Conservation (phyloP, 2,113 vertebrate species). For the Setophaga coronata region DNA sequence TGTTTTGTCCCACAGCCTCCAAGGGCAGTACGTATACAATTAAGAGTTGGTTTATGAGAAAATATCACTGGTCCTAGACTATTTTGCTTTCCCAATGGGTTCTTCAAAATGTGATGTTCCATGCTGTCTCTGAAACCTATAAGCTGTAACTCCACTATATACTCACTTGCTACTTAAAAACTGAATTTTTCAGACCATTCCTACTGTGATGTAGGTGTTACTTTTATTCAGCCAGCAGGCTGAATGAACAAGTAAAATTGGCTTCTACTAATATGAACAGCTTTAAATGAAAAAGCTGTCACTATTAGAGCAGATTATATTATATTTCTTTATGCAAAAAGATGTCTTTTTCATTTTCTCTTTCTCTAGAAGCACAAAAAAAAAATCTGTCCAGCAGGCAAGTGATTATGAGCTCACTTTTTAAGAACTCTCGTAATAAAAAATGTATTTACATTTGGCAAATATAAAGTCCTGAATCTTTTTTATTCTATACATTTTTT, state of each 20-base stretch:
- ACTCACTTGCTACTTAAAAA: not conserved
- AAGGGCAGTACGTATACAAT: not conserved
- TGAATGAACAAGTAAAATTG: slow-evolving; percentile 1
- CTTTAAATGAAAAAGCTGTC: slow-evolving; percentile 26
- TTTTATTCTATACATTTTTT: not conserved
- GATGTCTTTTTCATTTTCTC: not conserved
- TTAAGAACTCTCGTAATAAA: not conserved
- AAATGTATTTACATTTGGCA: not conserved
- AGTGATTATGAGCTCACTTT: not conserved
- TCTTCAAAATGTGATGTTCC: not conserved
- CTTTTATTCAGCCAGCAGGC: not conserved
- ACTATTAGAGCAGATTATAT: not conserved
- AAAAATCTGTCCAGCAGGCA: not conserved
- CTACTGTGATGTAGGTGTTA: not conserved
- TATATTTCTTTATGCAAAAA: not conserved
- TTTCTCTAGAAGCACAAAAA: not conserved
- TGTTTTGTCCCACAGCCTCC: not conserved
- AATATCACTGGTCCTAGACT: not conserved
- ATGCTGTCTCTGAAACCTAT: not conserved
- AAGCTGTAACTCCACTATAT: not conserved
- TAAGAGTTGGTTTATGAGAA: not conserved
- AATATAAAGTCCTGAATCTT: not conserved
- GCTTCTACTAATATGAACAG: not conserved
- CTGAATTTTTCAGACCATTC: not conserved
- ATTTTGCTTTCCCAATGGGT: not conserved